Evolutionary conservation across 1,140 invertebrate species (phyloP).

Genomic region (Stenopsyche tienmushanensis): DNA sequence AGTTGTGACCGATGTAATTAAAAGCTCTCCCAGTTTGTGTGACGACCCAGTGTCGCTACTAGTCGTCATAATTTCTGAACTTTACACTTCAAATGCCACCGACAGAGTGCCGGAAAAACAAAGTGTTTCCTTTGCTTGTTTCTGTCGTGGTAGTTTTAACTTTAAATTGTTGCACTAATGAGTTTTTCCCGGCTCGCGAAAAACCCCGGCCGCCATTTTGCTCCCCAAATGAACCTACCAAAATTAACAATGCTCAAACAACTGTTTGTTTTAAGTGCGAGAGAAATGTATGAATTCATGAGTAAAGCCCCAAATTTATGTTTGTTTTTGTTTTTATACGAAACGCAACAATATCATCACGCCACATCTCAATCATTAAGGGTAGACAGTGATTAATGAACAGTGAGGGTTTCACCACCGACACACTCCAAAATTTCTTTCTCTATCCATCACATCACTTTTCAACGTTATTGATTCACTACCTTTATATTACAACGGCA

Average conservation of each 20-base stretch:
- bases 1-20: constrained; percentile 20
- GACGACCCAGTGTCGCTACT: not conserved
- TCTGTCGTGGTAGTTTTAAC: constrained; percentile 1
- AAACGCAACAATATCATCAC: not conserved
- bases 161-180: constrained; percentile 10
- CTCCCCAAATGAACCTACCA: too few relatives aligned
- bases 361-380: not conserved
- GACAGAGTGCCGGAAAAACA: constrained; percentile 7
- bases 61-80: constrained; percentile 18
- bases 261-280: not conserved
- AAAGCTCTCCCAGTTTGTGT: constrained; percentile 10
- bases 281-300: not conserved
- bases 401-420: too few relatives aligned
- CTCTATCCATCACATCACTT: too few relatives aligned
- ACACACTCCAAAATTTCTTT: too few relatives aligned
- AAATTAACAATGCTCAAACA: too few relatives aligned
- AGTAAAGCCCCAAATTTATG: not conserved
- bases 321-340: not conserved
- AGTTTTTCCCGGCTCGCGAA: constrained; percentile 5
- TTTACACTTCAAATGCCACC: constrained; percentile 7
- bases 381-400: not conserved
- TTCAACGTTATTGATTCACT: too few relatives aligned
- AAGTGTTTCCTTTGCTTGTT: constrained; percentile 11
- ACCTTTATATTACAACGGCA: too few relatives aligned
- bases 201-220: constrained; percentile 1